Evolutionary conservation across 2,113 vertebrate genomes (phyloP).

Genomic region (Glaucomys volans): DNA sequence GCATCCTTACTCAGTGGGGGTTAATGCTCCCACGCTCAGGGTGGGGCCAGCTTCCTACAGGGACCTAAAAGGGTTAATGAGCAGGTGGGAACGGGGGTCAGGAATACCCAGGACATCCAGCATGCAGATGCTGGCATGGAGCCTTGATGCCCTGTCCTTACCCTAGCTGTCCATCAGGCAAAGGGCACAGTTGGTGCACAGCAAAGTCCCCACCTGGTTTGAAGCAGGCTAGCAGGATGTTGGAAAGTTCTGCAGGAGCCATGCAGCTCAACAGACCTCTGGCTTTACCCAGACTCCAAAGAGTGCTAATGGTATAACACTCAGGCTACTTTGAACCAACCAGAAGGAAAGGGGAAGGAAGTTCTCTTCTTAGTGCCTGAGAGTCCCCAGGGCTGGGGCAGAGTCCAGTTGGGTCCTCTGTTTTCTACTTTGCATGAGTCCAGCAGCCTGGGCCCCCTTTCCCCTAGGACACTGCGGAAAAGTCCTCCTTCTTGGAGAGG

Average conservation of each 20-base stretch:
- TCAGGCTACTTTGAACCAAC: neutral
- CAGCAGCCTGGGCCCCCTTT: neutral
- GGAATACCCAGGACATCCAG: neutral
- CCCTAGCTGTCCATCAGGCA: neutral
- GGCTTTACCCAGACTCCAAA: neutral
- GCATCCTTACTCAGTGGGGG: constrained; percentile 20
- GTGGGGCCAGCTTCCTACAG: constrained; percentile 30
- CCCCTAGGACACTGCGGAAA: neutral
- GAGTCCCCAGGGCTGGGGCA: neutral
- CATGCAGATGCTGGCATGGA: neutral
- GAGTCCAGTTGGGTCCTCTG: neutral
- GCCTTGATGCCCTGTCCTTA: neutral
- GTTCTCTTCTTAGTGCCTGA: neutral
- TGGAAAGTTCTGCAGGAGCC: neutral
- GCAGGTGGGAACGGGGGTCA: neutral
- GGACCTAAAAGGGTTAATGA: constrained; percentile 60
- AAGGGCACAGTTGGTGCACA: neutral
- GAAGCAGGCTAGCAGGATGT: neutral
- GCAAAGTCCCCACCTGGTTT: neutral
- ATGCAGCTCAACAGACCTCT: neutral
- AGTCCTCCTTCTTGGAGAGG: neutral
- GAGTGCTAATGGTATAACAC: neutral
- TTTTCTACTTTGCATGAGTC: neutral
- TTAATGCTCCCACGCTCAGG: neutral
- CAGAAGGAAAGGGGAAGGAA: neutral